Evolutionary conservation across 2,113 vertebrate genomes (phyloP).

Genomic region (Microcebus lehilahytsara): DNA sequence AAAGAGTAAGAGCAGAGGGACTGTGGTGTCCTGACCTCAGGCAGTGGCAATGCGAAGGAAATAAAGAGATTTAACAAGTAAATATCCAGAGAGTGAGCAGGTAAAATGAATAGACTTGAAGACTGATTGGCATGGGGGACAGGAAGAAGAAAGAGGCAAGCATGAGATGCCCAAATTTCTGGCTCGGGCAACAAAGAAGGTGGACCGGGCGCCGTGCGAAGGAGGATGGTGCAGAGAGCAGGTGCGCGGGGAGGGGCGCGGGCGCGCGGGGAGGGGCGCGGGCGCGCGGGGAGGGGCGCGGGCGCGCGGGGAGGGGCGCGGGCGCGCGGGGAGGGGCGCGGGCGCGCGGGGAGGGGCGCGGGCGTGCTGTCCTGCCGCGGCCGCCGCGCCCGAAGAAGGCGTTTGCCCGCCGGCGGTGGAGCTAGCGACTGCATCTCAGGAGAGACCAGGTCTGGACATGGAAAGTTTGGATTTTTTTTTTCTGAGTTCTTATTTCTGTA

Average conservation of each 20-base stretch:
- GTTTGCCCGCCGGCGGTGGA: background rate
- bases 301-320: no score
- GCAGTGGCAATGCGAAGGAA: background rate
- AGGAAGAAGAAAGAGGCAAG: background rate
- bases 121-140: background rate
- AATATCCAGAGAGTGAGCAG: background rate
- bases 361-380: no score
- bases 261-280: no score
- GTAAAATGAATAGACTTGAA: background rate
- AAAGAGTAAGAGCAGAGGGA: background rate
- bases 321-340: no score
- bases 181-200: background rate
- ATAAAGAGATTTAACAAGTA: background rate
- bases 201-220: background rate
- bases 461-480: background rate
- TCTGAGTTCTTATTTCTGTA: background rate
- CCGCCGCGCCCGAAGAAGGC: fast-evolving
- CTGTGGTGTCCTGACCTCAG: background rate
- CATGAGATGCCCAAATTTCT: no score
- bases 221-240: no score
- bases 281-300: no score
- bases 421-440: background rate
- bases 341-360: no score
- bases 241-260: no score
- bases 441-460: background rate